phyloP scores from a whole-genome alignment of 1,140 invertebrate species.

The Holotrichia oblita region DNA sequence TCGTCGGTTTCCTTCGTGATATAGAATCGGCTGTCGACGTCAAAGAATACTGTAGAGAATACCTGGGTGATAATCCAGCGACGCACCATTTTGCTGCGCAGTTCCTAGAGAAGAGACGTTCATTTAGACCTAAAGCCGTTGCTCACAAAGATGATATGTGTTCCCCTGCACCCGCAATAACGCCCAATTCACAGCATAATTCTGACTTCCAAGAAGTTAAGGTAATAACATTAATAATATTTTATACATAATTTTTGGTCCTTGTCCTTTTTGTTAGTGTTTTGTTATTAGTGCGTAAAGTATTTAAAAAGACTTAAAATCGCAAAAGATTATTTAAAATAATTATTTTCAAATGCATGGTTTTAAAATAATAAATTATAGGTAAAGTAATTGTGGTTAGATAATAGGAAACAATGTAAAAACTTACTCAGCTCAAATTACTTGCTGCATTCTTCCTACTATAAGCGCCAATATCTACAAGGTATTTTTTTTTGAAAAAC shows the following conservation, averaged over 20 bases:
- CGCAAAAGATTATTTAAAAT: too few relatives aligned
- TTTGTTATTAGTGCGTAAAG: too few relatives aligned
- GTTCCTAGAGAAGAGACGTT: constrained; percentile 86
- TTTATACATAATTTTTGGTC: neutral
- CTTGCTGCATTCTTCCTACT: too few relatives aligned
- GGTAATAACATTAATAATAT: constrained; percentile 62
- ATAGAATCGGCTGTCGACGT: constrained; percentile 94
- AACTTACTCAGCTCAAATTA: too few relatives aligned
- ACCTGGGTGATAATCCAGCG: constrained; percentile 77
- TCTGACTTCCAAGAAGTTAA: constrained; percentile 85
- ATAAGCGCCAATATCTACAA: too few relatives aligned
- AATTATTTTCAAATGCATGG: too few relatives aligned
- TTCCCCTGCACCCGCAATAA: constrained; percentile 87
- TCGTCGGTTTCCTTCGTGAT: constrained; percentile 89
- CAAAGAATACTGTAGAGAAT: constrained; percentile 91
- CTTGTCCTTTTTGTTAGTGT: too few relatives aligned
- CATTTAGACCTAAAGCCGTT: constrained; percentile 65
- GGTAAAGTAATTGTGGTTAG: too few relatives aligned
- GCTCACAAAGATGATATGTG: constrained; percentile 82
- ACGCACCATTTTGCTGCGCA: constrained; percentile 85
- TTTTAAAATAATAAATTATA: too few relatives aligned
- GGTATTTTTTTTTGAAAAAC: too few relatives aligned
- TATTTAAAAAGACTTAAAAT: too few relatives aligned
- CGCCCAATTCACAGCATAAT: constrained; percentile 71
- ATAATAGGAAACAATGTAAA: too few relatives aligned